Conservation (phyloP, 2,888 invertebrate genomes). For the Philereme transversata region DNA sequence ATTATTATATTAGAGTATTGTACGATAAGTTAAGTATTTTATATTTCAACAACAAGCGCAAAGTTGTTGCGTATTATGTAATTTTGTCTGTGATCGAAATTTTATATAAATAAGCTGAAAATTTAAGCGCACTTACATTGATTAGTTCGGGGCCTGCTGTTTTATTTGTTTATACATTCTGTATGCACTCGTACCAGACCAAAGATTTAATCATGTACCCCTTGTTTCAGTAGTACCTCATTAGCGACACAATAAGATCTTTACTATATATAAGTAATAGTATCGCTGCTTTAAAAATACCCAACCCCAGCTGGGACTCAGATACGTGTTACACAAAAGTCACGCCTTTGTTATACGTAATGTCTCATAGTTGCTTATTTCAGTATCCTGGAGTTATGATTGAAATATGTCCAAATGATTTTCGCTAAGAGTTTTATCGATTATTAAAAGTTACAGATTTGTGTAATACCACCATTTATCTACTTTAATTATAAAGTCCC, state of each 20-base stretch:
- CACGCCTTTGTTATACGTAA: too few relatives aligned
- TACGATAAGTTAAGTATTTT: constrained; percentile 77
- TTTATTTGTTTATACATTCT: constrained; percentile 59
- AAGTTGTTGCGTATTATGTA: constrained; percentile 73
- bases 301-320: too few relatives aligned
- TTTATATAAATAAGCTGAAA: constrained; percentile 80
- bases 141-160: constrained; percentile 47
- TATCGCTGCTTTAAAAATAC: too few relatives aligned
- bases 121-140: constrained; percentile 63
- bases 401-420: too few relatives aligned
- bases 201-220: constrained; percentile 3
- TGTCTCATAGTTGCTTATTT: too few relatives aligned
- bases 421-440: too few relatives aligned
- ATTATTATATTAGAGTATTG: constrained; percentile 65
- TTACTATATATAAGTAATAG: too few relatives aligned
- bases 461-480: neutral
- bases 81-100: constrained; percentile 83
- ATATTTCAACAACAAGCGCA: constrained; percentile 73
- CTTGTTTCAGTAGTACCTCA: too few relatives aligned
- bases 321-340: too few relatives aligned
- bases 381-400: too few relatives aligned
- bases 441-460: too few relatives aligned
- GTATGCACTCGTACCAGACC: constrained; percentile 39
- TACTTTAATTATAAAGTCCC: constrained; percentile 22
- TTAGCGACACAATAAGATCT: too few relatives aligned